Conservation (phyloP, 2,113 vertebrate species). For the Coptodon rendalli region DNA sequence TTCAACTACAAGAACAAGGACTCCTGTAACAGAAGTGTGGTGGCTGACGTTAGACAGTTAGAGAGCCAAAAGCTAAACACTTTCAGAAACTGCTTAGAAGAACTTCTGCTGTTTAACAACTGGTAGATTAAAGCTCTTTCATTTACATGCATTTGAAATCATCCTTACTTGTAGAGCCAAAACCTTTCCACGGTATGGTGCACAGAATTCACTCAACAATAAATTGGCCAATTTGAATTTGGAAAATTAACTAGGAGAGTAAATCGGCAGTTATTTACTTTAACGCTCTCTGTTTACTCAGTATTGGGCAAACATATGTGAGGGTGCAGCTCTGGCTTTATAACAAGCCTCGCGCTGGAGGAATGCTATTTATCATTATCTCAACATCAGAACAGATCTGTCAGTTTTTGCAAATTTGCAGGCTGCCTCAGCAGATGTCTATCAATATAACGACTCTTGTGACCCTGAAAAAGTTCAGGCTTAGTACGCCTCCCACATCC, state of each 20-base stretch:
- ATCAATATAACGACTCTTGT: constrained; percentile 29
- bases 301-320: neutral
- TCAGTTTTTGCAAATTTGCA: constrained; percentile 28
- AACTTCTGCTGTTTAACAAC: neutral
- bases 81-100: neutral
- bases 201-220: neutral
- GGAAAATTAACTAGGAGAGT: neutral
- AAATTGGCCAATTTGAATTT: neutral
- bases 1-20: neutral
- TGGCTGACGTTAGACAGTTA: neutral
- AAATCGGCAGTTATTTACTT: neutral
- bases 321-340: neutral
- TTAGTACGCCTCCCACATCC: constrained; percentile 37
- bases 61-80: neutral
- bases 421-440: constrained; percentile 48
- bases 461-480: constrained; percentile 42
- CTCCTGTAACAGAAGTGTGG: neutral
- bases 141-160: neutral
- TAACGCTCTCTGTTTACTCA: neutral
- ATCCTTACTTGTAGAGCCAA: neutral
- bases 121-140: neutral
- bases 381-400: constrained; percentile 19
- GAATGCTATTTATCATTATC: constrained; percentile 44
- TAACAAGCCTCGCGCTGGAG: neutral
- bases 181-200: neutral